Conservation (phyloP, 2,797 vertebrate genomes). For the Manis crassicaudata region DNA sequence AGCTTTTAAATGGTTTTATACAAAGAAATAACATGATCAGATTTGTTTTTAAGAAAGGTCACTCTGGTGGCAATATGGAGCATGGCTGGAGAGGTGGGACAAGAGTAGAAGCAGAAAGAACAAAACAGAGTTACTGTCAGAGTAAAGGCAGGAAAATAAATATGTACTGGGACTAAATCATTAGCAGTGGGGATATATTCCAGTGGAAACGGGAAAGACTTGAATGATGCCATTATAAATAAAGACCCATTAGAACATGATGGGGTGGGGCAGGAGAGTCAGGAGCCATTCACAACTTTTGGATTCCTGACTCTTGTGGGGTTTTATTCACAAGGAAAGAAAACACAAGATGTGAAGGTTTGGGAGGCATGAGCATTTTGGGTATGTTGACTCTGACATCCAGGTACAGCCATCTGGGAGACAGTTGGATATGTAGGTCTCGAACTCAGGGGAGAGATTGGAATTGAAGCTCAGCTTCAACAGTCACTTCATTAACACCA, state of each 20-base stretch:
- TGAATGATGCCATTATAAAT: not conserved
- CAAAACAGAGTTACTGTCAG: not conserved
- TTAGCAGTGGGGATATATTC: not conserved
- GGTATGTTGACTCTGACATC: not conserved
- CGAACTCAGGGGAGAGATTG: not conserved
- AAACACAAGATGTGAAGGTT: not conserved
- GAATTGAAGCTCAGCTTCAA: not conserved
- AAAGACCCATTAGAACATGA: not conserved
- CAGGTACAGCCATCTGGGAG: not conserved
- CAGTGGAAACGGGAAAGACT: not conserved
- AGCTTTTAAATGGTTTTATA: not conserved
- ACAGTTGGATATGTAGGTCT: not conserved
- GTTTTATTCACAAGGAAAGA: not conserved
- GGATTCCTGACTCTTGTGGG: not conserved
- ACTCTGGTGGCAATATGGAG: not conserved
- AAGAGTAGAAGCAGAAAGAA: not conserved
- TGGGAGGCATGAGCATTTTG: not conserved
- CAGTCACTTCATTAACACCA: not conserved
- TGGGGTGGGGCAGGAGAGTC: not conserved
- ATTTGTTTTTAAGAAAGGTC: not conserved
- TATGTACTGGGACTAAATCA: not conserved
- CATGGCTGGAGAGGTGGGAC: not conserved
- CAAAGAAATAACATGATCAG: constrained; percentile 24
- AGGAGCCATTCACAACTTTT: not conserved
- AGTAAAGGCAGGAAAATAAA: constrained; percentile 9